These are phyloP conservation scores for Anolis sagrei DNA, from an alignment of 2,113 vertebrate genomes.

Conservation along the genomic window DNA sequence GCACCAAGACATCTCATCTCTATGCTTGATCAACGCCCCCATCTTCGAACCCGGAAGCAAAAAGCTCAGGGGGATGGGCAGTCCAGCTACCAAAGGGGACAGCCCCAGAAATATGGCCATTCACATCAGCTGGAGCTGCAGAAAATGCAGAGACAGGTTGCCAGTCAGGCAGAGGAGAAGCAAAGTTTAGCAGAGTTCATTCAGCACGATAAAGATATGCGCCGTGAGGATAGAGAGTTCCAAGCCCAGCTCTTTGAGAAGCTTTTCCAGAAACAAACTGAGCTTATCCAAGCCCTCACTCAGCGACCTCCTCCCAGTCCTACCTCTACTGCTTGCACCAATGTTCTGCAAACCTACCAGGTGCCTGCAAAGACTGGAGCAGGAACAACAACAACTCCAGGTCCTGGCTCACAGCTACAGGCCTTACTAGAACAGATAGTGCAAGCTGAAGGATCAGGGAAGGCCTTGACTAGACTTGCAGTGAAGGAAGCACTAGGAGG, in stretches of 20 bases:
- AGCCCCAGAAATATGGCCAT: conserved; percentile 1
- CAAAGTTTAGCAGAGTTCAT: conserved; percentile 30
- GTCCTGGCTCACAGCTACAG: background rate
- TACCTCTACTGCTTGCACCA: background rate
- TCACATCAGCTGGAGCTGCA: conserved; percentile 22
- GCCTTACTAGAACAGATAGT: conserved; percentile 25
- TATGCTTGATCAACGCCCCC: conserved; percentile 34
- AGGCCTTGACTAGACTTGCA: background rate
- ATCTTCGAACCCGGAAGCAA: conserved; percentile 34
- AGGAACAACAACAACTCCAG: background rate
- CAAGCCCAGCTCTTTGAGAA: conserved; percentile 38
- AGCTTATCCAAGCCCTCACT: conserved; percentile 20
- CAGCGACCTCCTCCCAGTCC: conserved; percentile 20
- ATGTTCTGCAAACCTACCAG: background rate
- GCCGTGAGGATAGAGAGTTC: conserved; percentile 33
- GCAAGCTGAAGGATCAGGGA: conserved; percentile 17
- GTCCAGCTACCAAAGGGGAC: background rate
- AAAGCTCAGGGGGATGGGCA: conserved; percentile 33
- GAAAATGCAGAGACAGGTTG: conserved; percentile 25
- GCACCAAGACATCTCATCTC: conserved; percentile 29
- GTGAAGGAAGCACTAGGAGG: conserved; percentile 9
- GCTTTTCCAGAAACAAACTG: conserved; percentile 31
- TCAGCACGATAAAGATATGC: conserved; percentile 31
- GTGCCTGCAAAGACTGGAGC: conserved; percentile 10
- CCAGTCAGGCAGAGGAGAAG: conserved; percentile 21